Conservation (phyloP, 2,888 invertebrate genomes). For the Anaspis maculata region DNA sequence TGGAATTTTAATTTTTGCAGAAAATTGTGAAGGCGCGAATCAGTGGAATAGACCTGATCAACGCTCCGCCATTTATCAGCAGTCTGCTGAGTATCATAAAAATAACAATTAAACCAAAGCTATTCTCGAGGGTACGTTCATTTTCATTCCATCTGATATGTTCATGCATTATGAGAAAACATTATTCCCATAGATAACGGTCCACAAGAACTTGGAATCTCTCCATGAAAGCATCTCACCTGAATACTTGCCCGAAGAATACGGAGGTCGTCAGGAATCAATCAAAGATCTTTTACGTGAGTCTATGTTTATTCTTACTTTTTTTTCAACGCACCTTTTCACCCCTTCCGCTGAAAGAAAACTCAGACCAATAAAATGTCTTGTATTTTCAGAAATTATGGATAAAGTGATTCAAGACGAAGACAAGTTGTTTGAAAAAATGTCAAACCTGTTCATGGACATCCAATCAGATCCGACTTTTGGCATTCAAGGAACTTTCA, state of each 20-base stretch:
- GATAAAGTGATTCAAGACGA: background rate
- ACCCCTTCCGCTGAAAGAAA: no score
- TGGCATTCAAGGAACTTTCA: slow-evolving; percentile 4
- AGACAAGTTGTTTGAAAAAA: background rate
- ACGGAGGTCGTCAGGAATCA: background rate
- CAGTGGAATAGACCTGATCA: background rate
- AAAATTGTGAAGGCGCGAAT: background rate
- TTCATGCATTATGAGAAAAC: no score
- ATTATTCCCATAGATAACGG: slow-evolving; percentile 4
- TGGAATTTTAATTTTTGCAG: no score
- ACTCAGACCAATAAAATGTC: no score
- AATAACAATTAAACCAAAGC: background rate
- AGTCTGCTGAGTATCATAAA: background rate
- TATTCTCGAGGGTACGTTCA: background rate
- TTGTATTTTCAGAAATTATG: background rate
- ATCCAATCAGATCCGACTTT: background rate
- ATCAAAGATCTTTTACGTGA: no score
- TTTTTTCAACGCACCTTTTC: no score
- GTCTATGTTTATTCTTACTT: no score
- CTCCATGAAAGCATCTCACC: background rate
- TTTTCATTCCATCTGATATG: no score
- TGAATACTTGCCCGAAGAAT: background rate
- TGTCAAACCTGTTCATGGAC: background rate
- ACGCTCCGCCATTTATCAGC: background rate
- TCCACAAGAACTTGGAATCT: slow-evolving; percentile 9